These are phyloP conservation scores for Heliconius erato DNA, from an alignment of 2,888 invertebrate species.

Conservation along the genomic window DNA sequence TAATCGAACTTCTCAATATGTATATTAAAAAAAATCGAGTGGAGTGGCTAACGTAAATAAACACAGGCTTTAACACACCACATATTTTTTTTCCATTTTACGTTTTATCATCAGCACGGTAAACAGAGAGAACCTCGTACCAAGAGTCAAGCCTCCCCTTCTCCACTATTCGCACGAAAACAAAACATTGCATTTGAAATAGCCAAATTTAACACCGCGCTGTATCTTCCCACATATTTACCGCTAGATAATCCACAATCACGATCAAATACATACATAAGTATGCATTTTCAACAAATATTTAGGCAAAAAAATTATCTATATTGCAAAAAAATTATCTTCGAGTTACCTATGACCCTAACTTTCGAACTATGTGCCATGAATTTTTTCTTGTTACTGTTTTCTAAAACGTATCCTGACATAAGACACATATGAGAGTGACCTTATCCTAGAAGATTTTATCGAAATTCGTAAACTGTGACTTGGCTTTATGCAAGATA, in stretches of 20 bases:
- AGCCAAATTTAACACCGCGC: not conserved
- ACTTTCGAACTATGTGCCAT: constrained; percentile 21
- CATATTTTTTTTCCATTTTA: not conserved
- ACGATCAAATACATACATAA: too few species aligned
- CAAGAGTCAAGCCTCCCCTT: not conserved
- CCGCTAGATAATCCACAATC: not conserved
- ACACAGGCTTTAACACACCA: not conserved
- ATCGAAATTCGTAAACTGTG: not conserved
- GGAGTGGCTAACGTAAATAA: not conserved
- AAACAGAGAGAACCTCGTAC: not conserved
- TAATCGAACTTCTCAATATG: not conserved
- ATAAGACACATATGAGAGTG: not conserved
- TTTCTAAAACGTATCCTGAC: constrained; percentile 8
- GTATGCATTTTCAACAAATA: constrained; percentile 12
- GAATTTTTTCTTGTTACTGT: constrained; percentile 5
- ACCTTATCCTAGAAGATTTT: not conserved
- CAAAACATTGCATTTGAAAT: not conserved
- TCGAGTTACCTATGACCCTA: constrained; percentile 15
- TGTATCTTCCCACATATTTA: not conserved
- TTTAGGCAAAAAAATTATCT: constrained; percentile 11
- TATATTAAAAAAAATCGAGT: too few species aligned
- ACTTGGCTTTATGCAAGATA: too few species aligned
- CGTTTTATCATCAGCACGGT: too few species aligned
- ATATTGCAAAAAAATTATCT: constrained; percentile 2
- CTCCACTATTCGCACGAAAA: not conserved